These are phyloP conservation scores for Gymnodraco acuticeps DNA, from an alignment of 2,797 vertebrate genomes.

Conservation along the genomic window DNA sequence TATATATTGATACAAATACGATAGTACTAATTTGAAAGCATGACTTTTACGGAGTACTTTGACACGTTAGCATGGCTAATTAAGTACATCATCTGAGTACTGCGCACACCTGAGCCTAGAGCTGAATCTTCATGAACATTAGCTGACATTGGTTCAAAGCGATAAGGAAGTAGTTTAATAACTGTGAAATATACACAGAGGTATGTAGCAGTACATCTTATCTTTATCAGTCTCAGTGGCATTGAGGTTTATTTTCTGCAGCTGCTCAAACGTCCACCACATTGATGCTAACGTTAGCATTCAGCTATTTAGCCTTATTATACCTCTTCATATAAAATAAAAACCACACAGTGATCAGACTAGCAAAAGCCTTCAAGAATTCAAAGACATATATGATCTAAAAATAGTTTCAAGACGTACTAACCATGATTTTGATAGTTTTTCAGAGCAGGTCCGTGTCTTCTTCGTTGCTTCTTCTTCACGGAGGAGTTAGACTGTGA, in stretches of 20 bases:
- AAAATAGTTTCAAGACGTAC: not conserved
- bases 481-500: conserved; percentile 40
- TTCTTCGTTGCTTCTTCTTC: conserved; percentile 23
- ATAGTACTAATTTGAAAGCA: too few species aligned
- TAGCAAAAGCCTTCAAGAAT: fast-evolving
- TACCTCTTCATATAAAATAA: not conserved
- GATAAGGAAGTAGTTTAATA: not conserved
- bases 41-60: too few species aligned
- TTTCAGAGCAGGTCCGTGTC: conserved; percentile 8
- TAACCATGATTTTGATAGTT: conserved; percentile 55
- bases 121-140: not conserved
- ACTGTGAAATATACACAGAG: too few species aligned
- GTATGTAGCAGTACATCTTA: fast-evolving
- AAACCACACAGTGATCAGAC: not conserved
- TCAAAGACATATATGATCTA: fast-evolving
- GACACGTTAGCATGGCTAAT: too few species aligned
- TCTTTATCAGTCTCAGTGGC: not conserved
- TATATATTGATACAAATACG: too few species aligned
- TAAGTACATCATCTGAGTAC: too few species aligned
- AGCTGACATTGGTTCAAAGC: not conserved
- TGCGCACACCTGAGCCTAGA: not conserved
- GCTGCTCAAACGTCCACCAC: conserved; percentile 39
- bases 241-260: not conserved
- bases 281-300: conserved; percentile 59
- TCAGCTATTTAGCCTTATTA: not conserved